A percentile compares a stretch with the other conserved stretches of the same genome.
phyloP scores from a whole-genome alignment of 2,888 invertebrate species.

The Lepetodrilus schrolli region DNA sequence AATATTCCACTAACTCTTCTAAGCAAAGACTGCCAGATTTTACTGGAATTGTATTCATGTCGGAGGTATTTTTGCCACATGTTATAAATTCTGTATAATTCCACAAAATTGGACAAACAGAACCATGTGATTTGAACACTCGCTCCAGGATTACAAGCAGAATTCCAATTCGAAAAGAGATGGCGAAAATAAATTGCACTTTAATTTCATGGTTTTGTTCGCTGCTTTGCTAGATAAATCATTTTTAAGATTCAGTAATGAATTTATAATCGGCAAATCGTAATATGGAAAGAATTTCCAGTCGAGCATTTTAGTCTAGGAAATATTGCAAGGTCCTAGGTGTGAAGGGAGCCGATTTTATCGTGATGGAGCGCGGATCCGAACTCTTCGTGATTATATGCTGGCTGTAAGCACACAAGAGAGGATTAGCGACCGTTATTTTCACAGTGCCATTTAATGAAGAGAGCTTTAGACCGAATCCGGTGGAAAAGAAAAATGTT shows the following conservation, averaged over 20 bases:
- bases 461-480: slow-evolving; percentile 15
- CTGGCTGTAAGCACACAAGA: neutral
- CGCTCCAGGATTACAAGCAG: neutral
- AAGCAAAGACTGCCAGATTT: too few species aligned
- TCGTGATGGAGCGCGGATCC: neutral
- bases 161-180: neutral
- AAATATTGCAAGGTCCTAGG: neutral
- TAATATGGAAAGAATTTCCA: slow-evolving; percentile 19
- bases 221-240: neutral
- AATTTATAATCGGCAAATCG: slow-evolving; percentile 14
- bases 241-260: neutral
- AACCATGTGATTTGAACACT: neutral
- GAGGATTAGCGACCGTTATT: slow-evolving; percentile 4
- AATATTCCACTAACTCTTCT: too few species aligned
- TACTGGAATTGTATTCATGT: too few species aligned
- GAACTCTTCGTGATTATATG: neutral
- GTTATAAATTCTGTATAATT: neutral
- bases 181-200: neutral
- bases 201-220: slow-evolving; percentile 10
- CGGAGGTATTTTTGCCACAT: neutral
- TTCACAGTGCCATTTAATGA: slow-evolving; percentile 31
- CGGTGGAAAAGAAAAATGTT: slow-evolving; percentile 30
- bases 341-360: neutral
- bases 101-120: slow-evolving; percentile 16
- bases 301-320: too few species aligned